A percentile compares a stretch with the other conserved stretches of the same genome.
These are phyloP conservation scores for Pammene aurita DNA, from an alignment of 2,888 invertebrate genomes.

Conservation along the genomic window DNA sequence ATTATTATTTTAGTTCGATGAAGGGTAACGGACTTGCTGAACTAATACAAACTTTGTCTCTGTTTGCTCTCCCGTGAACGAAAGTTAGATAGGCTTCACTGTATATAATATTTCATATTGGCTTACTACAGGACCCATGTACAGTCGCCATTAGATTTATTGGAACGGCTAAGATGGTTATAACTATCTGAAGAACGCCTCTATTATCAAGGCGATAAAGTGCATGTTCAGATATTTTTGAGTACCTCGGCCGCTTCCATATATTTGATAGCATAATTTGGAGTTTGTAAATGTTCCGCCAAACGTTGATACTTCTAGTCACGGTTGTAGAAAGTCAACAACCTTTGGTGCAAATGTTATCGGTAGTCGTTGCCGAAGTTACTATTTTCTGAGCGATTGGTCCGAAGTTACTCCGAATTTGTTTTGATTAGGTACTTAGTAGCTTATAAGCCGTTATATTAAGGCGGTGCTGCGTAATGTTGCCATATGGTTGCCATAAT, in stretches of 20 bases:
- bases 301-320: conserved; percentile 19
- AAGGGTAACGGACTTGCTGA: conserved; percentile 26
- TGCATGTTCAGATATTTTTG: not conserved
- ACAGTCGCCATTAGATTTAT: not conserved
- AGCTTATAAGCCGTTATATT: conserved; percentile 2
- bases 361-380: conserved; percentile 16
- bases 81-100: conserved; percentile 29
- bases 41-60: conserved; percentile 45
- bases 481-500: too few relatives aligned
- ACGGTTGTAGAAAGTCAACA: conserved; percentile 9
- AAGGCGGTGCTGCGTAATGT: not conserved
- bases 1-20: conserved; percentile 24
- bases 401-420: conserved; percentile 10
- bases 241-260: too few relatives aligned
- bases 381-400: conserved; percentile 24
- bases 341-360: conserved; percentile 21
- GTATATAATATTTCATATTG: conserved; percentile 25
- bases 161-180: too few relatives aligned
- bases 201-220: not conserved
- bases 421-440: conserved; percentile 15
- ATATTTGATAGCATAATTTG: not conserved
- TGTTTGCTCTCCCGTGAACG: conserved; percentile 33
- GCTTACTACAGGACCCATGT: not conserved
- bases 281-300: not conserved
- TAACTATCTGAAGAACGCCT: too few relatives aligned